Percentiles rank a stretch among this genome's conserved stretches.
These are phyloP conservation scores for Macaca fascicularis DNA, from an alignment of 2,113 vertebrate genomes.

Conservation along the genomic window T2T-MFA8v1.1 NC_088375.1:112044501-112045000, in stretches of 20 bases:
- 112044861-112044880: not conserved
- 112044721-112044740: conserved; percentile 69
- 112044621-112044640: conserved; percentile 78
- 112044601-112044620: conserved; percentile 76
- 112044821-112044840: not conserved
- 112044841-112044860: not conserved
- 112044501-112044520: conserved; percentile 70
- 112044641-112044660: conserved; percentile 78
- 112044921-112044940: not conserved
- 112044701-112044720: conserved; percentile 52
- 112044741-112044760: not conserved
- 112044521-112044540: conserved; percentile 81
- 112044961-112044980: not conserved
- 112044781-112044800: not conserved
- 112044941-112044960: not conserved
- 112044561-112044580: conserved; percentile 84
- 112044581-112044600: conserved; percentile 81
- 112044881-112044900: too few species aligned
- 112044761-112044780: conserved; percentile 53
- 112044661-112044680: conserved; percentile 78
- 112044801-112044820: not conserved
- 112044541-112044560: conserved; percentile 82
- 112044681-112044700: conserved; percentile 62
- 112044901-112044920: not conserved
- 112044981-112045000: not conserved